Percentiles rank a stretch among this genome's conserved stretches.
These are phyloP conservation scores for Siniperca scherzeri DNA, from an alignment of 2,797 vertebrate species.

Conservation along the genomic window DNA sequence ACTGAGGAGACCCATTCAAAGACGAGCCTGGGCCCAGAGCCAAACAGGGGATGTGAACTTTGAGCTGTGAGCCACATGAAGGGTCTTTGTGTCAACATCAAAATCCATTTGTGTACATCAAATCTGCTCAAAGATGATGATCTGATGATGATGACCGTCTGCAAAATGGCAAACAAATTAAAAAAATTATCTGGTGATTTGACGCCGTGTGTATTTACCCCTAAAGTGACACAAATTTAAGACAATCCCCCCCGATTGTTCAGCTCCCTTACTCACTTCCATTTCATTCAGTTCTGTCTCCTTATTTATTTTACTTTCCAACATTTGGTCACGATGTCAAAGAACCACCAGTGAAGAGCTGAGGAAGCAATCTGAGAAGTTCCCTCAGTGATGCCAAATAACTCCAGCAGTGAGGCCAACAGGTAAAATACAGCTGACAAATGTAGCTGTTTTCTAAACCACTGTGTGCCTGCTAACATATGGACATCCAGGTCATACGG, in stretches of 20 bases:
- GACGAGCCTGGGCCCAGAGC: slow-evolving; percentile 40
- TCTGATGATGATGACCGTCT: background rate
- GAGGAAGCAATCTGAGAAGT: background rate
- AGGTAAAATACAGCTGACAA: background rate
- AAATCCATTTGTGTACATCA: slow-evolving; percentile 50
- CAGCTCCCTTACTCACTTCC: background rate
- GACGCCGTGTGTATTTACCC: background rate
- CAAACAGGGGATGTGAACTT: slow-evolving; percentile 53
- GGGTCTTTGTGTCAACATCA: slow-evolving; percentile 58
- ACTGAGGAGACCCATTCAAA: slow-evolving; percentile 62
- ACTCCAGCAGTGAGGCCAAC: background rate
- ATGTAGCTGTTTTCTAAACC: background rate
- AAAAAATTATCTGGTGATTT: background rate
- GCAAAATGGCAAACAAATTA: background rate
- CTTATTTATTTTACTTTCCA: background rate
- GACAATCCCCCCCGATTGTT: too few relatives aligned
- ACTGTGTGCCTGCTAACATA: slow-evolving; percentile 6
- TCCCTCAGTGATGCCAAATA: slow-evolving; percentile 7
- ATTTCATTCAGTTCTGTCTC: background rate
- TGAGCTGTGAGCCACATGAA: slow-evolving; percentile 58
- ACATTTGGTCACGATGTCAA: background rate
- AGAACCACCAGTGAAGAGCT: background rate
- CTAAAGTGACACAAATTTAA: too few relatives aligned
- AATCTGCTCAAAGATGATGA: slow-evolving; percentile 34
- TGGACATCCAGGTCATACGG: background rate